Conservation (phyloP, 2,888 invertebrate species). For the Acrobasis suavella region DNA sequence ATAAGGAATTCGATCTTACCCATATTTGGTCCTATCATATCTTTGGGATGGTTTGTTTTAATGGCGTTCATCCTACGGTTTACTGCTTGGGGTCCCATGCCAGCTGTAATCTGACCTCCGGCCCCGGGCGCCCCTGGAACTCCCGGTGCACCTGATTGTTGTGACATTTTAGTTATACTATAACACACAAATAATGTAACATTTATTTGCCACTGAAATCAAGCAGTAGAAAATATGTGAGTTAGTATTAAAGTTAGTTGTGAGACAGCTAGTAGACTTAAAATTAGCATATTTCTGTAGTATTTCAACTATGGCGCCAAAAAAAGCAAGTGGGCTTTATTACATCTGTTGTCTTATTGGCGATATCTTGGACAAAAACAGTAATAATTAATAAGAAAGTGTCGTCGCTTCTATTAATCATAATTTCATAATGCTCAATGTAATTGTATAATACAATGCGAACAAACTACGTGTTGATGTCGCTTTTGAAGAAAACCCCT, state of each 20-base stretch:
- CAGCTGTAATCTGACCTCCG: slow-evolving; percentile 70
- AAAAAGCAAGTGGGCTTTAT: no score
- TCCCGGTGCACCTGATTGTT: slow-evolving; percentile 59
- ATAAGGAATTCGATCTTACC: slow-evolving; percentile 78
- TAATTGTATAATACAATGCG: no score
- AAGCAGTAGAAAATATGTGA: slow-evolving; percentile 18
- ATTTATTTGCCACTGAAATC: slow-evolving; percentile 22
- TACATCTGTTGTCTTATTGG: no score
- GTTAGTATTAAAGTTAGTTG: slow-evolving; percentile 14
- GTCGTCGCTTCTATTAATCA: no score
- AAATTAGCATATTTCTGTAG: neutral
- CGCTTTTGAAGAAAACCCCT: no score
- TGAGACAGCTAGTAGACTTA: slow-evolving; percentile 1
- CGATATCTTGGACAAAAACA: no score
- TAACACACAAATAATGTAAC: slow-evolving; percentile 24
- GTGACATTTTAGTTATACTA: slow-evolving; percentile 25
- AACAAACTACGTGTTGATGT: no score
- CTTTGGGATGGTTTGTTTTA: slow-evolving; percentile 93
- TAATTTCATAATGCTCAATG: no score
- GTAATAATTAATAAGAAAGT: no score
- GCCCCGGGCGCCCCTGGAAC: slow-evolving; percentile 61
- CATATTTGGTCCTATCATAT: slow-evolving; percentile 89
- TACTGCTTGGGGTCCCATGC: slow-evolving; percentile 82
- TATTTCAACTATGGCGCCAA: no score
- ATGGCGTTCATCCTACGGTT: slow-evolving; percentile 93